Conservation (phyloP, 1,140 invertebrate genomes). For the Euborellia annulipes region DNA sequence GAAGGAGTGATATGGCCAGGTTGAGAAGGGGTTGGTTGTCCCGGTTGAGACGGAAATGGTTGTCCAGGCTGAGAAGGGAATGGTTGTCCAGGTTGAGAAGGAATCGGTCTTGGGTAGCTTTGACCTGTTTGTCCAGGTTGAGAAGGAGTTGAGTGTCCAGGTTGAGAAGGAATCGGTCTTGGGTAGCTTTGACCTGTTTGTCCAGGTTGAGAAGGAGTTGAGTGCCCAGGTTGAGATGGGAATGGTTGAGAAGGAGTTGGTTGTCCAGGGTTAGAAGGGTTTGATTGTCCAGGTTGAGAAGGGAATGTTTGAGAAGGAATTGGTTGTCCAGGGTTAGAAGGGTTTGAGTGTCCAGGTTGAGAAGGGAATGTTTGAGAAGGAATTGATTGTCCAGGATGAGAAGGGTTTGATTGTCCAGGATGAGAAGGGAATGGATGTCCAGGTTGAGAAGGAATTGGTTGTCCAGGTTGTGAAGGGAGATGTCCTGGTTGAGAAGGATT, state of each 20-base stretch:
- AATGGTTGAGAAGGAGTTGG: conserved; percentile 5
- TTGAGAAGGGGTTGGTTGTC: conserved; percentile 6
- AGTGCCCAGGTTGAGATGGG: neutral
- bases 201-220: neutral
- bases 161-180: neutral
- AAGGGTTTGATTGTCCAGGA: neutral
- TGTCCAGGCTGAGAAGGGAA: neutral
- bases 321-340: neutral
- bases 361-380: neutral
- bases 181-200: neutral
- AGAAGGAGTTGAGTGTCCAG: neutral
- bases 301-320: neutral
- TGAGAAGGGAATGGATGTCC: neutral
- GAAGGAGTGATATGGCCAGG: neutral
- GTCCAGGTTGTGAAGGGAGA: neutral
- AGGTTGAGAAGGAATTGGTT: conserved; percentile 2
- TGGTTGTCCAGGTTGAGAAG: neutral
- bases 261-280: conserved; percentile 4
- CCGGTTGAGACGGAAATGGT: conserved; percentile 2
- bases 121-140: neutral
- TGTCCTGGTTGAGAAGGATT: neutral
- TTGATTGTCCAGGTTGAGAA: neutral
- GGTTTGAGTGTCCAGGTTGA: neutral
- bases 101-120: neutral
- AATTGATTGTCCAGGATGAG: neutral